phyloP scores from a whole-genome alignment of 2,113 vertebrate genomes.

The Indicator indicator region DNA sequence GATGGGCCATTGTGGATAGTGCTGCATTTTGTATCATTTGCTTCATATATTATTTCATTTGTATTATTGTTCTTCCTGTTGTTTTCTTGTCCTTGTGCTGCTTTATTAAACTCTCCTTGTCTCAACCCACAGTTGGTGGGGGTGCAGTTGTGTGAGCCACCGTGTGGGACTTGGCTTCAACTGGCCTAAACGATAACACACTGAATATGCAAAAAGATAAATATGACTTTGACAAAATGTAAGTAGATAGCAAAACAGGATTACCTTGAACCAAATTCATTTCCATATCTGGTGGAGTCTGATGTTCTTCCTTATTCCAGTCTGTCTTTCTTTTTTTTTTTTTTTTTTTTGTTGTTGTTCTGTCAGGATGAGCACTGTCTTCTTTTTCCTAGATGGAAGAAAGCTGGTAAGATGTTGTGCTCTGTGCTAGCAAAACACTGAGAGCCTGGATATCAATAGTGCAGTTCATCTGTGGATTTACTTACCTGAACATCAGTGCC shows the following conservation, averaged over 20 bases:
- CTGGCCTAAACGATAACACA: neutral
- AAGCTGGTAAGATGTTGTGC: neutral
- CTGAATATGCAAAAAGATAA: neutral
- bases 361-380: neutral
- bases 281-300: neutral
- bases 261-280: neutral
- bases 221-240: neutral
- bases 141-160: too few species aligned
- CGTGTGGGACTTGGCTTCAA: too few species aligned
- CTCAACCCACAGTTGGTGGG: too few species aligned
- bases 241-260: neutral
- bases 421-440: neutral
- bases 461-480: neutral
- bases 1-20: too few species aligned
- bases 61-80: too few species aligned
- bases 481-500: fast-evolving
- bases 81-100: too few species aligned
- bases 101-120: too few species aligned
- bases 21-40: too few species aligned
- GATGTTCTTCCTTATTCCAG: neutral
- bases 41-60: too few species aligned
- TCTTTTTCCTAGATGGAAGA: neutral
- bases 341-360: neutral
- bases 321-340: neutral
- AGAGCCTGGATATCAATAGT: fast-evolving